These are phyloP conservation scores for Aegithalos caudatus DNA, from an alignment of 2,113 vertebrate genomes.

Conservation along the genomic window DNA sequence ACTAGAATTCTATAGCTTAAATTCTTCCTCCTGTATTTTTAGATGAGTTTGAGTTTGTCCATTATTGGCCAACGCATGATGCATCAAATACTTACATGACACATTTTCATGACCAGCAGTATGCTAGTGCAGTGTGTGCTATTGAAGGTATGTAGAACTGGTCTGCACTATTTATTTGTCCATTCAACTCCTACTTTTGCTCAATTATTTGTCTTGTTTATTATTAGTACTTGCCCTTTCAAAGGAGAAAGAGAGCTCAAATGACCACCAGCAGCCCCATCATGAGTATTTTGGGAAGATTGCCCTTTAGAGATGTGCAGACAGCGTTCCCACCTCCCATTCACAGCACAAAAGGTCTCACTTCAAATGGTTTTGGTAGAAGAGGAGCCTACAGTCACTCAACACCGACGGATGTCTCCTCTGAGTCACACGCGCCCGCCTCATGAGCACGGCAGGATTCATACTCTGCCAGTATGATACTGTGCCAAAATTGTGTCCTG, in stretches of 20 bases:
- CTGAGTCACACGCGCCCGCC: not conserved
- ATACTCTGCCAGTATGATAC: not conserved
- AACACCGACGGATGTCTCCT: not conserved
- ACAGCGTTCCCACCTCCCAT: not conserved
- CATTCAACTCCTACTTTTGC: not conserved
- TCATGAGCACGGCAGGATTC: fast-evolving
- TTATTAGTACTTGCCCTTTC: not conserved
- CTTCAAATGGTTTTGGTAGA: not conserved
- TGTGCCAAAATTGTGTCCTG: not conserved
- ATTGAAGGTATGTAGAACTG: not conserved
- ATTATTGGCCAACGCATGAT: not conserved
- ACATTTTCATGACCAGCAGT: not conserved
- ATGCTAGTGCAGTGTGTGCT: not conserved
- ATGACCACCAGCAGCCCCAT: not conserved
- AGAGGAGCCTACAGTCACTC: not conserved
- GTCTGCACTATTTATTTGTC: not conserved
- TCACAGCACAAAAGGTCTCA: not conserved
- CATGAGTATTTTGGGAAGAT: not conserved
- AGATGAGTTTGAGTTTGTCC: not conserved
- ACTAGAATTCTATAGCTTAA: not conserved
- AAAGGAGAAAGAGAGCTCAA: not conserved
- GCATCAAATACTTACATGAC: not conserved
- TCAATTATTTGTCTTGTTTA: not conserved
- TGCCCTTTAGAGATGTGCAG: not conserved
- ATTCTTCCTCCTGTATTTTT: not conserved